phyloP scores from a whole-genome alignment of 2,113 vertebrate species.

The Kryptolebias marmoratus region DNA sequence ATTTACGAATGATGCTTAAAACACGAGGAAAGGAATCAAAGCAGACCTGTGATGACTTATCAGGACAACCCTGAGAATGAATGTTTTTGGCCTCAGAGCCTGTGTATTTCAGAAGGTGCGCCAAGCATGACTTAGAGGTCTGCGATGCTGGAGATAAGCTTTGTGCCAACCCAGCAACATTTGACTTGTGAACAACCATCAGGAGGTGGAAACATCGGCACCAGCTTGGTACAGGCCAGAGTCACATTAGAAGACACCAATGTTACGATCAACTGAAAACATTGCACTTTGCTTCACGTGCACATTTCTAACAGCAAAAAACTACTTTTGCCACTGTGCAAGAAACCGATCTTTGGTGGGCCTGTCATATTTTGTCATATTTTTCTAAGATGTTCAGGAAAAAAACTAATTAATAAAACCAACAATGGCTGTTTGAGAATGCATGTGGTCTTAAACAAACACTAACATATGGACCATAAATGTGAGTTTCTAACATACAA shows the following conservation, averaged over 20 bases:
- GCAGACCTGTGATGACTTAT: constrained; percentile 62
- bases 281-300: not conserved
- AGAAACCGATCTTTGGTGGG: too few relatives aligned
- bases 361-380: too few relatives aligned
- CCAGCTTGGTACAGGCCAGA: not conserved
- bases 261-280: not conserved
- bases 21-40: constrained; percentile 24
- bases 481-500: too few relatives aligned
- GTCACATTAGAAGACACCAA: not conserved
- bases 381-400: too few relatives aligned
- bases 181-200: constrained; percentile 9
- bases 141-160: constrained; percentile 47
- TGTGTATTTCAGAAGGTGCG: constrained; percentile 40
- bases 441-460: too few relatives aligned
- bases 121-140: constrained; percentile 43
- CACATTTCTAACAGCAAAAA: not conserved
- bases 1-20: constrained; percentile 27
- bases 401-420: too few relatives aligned
- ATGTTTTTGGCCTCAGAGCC: constrained; percentile 41
- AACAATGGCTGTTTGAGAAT: too few relatives aligned
- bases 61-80: constrained; percentile 46
- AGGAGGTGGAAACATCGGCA: not conserved
- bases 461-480: too few relatives aligned
- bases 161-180: constrained; percentile 38
- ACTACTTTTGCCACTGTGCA: too few relatives aligned